Evolutionary conservation across 2,113 vertebrate genomes (phyloP).

Genomic region (Sebastes fasciatus): DNA sequence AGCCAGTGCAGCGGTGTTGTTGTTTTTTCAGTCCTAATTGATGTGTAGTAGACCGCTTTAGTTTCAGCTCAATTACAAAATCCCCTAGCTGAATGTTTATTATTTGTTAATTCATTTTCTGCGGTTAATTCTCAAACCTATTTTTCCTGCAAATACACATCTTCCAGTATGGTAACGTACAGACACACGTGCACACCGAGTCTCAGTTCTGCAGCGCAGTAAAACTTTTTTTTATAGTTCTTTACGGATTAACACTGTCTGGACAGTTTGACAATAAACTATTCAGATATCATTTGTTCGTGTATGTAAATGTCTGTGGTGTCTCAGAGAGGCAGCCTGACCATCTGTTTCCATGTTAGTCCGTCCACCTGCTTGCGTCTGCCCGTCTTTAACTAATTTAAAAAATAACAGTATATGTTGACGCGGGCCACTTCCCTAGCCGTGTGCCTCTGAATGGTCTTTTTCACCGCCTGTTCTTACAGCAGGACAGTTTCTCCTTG

Average conservation of each 20-base stretch:
- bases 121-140: constrained; percentile 8
- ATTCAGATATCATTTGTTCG: constrained; percentile 61
- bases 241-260: constrained; percentile 60
- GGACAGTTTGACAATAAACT: constrained; percentile 62
- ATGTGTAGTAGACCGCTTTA: constrained; percentile 43
- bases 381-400: constrained; percentile 33
- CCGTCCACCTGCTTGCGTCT: constrained; percentile 46
- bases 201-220: constrained; percentile 4
- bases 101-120: constrained; percentile 29
- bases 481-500: constrained; percentile 33
- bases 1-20: constrained; percentile 19
- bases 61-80: constrained; percentile 44
- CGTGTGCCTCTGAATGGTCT: constrained; percentile 25
- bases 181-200: background rate
- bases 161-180: background rate
- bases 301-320: constrained; percentile 57
- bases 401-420: constrained; percentile 24
- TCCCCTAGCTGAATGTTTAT: background rate
- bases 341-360: constrained; percentile 61
- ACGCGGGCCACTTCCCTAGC: constrained; percentile 1
- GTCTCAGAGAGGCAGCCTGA: constrained; percentile 40
- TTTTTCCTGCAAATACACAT: constrained; percentile 7
- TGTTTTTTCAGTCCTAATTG: constrained; percentile 28
- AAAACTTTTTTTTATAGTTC: constrained; percentile 38
- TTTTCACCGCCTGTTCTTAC: constrained; percentile 35